Percentiles rank a stretch among this genome's conserved stretches.
phyloP scores from a whole-genome alignment of 2,888 invertebrate species.

The Branchipolynoe longqiensis region DNA sequence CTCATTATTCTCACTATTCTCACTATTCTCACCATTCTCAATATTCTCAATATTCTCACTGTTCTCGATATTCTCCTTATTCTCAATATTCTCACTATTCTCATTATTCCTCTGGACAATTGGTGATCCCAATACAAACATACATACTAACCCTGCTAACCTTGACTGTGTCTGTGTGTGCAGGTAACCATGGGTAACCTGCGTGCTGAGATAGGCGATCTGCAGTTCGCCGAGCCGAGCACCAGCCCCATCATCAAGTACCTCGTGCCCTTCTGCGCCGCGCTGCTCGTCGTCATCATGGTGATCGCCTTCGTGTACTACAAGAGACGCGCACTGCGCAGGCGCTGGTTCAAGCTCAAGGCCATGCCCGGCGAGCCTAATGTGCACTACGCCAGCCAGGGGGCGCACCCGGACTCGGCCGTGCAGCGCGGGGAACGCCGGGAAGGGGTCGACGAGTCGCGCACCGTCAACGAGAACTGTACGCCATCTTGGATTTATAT shows the following conservation, averaged over 20 bases:
- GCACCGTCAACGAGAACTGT: conserved; percentile 27
- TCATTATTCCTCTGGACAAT: too few species aligned
- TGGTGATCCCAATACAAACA: neutral
- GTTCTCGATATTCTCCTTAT: too few species aligned
- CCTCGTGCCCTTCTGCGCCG: conserved; percentile 46
- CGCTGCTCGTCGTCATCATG: conserved; percentile 68
- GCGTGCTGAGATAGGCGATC: conserved; percentile 70
- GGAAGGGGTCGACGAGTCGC: neutral
- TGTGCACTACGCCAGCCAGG: conserved; percentile 51
- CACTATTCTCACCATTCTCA: too few species aligned
- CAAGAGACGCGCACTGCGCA: conserved; percentile 69
- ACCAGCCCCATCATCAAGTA: conserved; percentile 68
- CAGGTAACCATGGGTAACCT: conserved; percentile 75
- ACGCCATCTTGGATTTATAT: too few species aligned
- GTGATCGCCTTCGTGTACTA: conserved; percentile 71
- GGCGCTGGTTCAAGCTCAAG: conserved; percentile 70
- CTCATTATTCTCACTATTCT: too few species aligned
- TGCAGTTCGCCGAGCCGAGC: conserved; percentile 69
- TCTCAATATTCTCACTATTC: too few species aligned
- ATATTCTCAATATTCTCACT: too few species aligned
- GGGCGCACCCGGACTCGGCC: neutral
- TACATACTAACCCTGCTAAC: neutral
- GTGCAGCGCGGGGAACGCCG: neutral
- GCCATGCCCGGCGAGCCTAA: conserved; percentile 64
- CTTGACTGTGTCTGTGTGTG: neutral